phyloP scores from a whole-genome alignment of 2,113 vertebrate genomes.

The Prolemur simus region DNA sequence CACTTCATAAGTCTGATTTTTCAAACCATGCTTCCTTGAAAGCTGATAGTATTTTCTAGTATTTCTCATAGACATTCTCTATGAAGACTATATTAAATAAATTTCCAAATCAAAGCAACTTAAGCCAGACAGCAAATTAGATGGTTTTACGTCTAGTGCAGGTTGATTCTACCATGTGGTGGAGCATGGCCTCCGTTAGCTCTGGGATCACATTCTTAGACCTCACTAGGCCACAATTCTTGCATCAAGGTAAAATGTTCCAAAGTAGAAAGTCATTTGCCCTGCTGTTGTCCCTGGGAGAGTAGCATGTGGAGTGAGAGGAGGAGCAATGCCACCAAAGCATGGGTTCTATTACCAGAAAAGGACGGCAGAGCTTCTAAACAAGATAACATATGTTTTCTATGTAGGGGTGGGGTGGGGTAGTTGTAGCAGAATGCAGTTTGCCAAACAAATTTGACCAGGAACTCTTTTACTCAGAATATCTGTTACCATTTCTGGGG shows the following conservation, averaged over 20 bases:
- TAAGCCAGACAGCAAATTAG: neutral
- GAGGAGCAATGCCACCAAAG: neutral
- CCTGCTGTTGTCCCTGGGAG: rapidly evolving
- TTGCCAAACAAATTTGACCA: neutral
- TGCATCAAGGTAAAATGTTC: neutral
- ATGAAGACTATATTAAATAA: neutral
- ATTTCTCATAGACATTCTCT: neutral
- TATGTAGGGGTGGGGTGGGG: neutral
- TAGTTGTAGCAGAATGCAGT: no score
- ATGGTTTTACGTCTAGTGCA: neutral
- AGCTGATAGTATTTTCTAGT: neutral
- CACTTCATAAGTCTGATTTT: neutral
- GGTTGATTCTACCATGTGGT: neutral
- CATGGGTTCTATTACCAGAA: neutral
- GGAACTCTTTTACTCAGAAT: neutral
- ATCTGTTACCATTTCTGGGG: conserved; percentile 36
- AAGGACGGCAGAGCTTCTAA: neutral
- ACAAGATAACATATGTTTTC: neutral
- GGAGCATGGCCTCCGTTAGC: neutral
- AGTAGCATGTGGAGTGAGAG: neutral
- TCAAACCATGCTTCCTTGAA: neutral
- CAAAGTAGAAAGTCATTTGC: neutral
- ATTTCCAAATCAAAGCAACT: neutral
- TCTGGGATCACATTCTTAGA: neutral
- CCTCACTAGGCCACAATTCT: neutral